Evolutionary conservation across 2,888 invertebrate genomes (phyloP), one percentile per base, ranked within the genome.

Genomic region (Euplagia quadripunctaria): DNA sequence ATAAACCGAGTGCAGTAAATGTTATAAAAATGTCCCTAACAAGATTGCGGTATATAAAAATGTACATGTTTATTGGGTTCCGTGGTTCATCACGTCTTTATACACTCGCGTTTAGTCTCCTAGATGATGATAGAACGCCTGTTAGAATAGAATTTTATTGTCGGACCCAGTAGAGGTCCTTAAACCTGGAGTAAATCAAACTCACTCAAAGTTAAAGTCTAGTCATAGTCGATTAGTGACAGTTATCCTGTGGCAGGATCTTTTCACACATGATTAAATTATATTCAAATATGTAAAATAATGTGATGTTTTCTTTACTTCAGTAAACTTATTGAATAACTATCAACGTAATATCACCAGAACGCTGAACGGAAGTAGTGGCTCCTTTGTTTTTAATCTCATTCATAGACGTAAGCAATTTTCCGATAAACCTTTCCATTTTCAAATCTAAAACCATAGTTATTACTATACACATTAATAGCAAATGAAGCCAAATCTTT

Each of bases 1-100:
- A 74, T 75, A 79, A 79, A 58, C 72, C 55, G 74, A 80, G 79
- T 83, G 79, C 79, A 84, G 77, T 75, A 77, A 76, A 80, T 77
- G 73, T 72, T 68, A 79, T 75, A 80, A 77, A 79, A 84, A 82
- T 79, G 69, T 79, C 66, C 42, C 74, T 66, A 71, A 76, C 69
- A 65, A 71, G 65, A 73, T 73, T 72, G 75, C 70, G 71, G 52
- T 14, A 41, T 43, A 65, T 55, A 64, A 70, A 73, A 67, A 64
- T 9, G 31, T 64, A n/a, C 61, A 66, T 42, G 46, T 64, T 64
- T 66, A 14, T 64, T 71, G 78, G 79, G 83, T 81, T 82, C 82
- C 68, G 77, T 75, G n/a, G 41, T 2, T 31, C 0, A 20, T 58
- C 4, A 20, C 20, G 58, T 58, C 5, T 4, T 11, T 11, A 55